Percentiles rank a stretch among this genome's conserved stretches.
These are phyloP conservation scores for Petroica traversi DNA, from an alignment of 2,113 vertebrate genomes.

Conservation along the genomic window DNA sequence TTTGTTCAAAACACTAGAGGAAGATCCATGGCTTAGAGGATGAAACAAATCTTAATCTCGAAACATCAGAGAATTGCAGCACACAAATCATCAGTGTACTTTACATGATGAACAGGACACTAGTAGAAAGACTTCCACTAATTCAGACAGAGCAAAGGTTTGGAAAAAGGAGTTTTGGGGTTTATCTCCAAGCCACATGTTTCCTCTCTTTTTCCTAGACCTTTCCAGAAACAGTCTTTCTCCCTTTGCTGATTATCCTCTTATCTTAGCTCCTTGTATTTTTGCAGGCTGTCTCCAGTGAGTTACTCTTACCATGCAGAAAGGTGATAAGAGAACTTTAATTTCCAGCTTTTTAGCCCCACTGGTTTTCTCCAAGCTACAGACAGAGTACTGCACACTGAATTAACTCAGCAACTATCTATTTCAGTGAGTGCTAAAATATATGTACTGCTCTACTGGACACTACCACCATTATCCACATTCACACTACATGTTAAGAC, in stretches of 20 bases:
- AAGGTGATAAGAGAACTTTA: not conserved
- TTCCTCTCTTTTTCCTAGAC: not conserved
- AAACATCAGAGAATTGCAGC: not conserved
- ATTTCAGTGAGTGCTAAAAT: not conserved
- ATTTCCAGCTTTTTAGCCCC: not conserved
- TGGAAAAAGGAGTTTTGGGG: not conserved
- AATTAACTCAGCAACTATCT: not conserved
- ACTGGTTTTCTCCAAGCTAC: not conserved
- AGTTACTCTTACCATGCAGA: not conserved
- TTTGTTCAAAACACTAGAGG: not conserved
- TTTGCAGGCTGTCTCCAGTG: not conserved
- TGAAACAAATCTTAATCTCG: not conserved
- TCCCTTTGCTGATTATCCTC: not conserved
- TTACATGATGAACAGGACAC: not conserved
- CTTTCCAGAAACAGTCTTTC: not conserved
- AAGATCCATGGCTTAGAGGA: not conserved
- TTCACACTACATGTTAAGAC: not conserved
- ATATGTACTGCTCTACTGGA: not conserved
- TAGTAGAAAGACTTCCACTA: not conserved
- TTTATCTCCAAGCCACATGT: not conserved
- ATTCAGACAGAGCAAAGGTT: not conserved
- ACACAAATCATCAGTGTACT: not conserved
- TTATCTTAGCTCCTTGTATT: not conserved
- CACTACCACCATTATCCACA: not conserved
- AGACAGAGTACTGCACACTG: not conserved